Evolutionary conservation across 2,888 invertebrate species (phyloP), one percentile per base, ranked within the genome.

Genomic region (Mesorhabditis sp.): DNA sequence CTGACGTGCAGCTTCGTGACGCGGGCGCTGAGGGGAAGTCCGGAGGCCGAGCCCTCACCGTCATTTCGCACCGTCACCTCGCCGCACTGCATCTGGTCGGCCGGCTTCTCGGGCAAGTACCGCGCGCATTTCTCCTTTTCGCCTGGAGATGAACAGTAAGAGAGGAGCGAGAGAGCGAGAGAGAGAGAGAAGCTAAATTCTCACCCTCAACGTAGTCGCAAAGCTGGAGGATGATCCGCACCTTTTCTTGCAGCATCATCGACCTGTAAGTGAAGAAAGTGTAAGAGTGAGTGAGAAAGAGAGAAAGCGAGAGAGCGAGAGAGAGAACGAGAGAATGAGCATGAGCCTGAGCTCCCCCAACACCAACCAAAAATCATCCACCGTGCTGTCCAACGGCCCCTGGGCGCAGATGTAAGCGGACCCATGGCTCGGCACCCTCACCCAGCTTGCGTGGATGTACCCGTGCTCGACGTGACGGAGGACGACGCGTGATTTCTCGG

Each of bases 381-480:
- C n/a, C 58, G 58, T 50, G 2, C n/a, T 50, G 10, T 50, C n/a
- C 10, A 50, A n/a, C 10, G 58, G 58, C 7, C 10, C 58, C 58
- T 50, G 58, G 7, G 58, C n/a, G 58, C 58, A 50, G 58, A 50
- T 50, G 58, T 50, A 50, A 10, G 7, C 58, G 58, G n/a, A 13
- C n/a, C 10, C 7, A 13, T 10, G 7, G n/a, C n/a, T 50, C n/a
- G 58, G 58, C 58, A 50, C 58, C n/a, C n/a, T 50, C 58, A 50
- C 58, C n/a, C 58, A n/a, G n/a, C n/a, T 50, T 50, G 58, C 58
- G 58, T 50, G 58, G 58, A 50, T 50, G 58, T 50, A 50, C 10
- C n/a, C 58, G n/a, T 50, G 7, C n/a, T 10, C 10, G 10, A 10
- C 10, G n/a, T 50, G 7, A 2, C n/a, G 7, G 10, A 50, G 58